Conservation (phyloP, 1,140 invertebrate genomes). For the Plectrocnemia conspersa region DNA sequence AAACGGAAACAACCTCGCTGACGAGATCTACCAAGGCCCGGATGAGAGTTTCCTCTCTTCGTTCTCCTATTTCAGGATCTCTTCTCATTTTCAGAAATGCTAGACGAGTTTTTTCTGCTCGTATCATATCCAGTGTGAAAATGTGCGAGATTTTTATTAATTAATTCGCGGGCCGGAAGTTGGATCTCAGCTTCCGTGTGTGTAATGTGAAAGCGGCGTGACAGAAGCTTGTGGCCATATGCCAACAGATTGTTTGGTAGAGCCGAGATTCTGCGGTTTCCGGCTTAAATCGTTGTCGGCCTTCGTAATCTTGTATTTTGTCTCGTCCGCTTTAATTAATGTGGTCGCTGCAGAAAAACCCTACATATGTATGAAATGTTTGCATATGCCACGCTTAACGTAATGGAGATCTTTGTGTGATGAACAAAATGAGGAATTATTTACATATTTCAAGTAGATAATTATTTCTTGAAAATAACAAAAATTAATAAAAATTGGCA, state of each 20-base stretch:
- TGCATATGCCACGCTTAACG: no score
- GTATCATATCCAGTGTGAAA: no score
- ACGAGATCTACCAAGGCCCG: slow-evolving; percentile 1
- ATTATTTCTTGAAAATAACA: no score
- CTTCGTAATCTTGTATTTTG: slow-evolving; percentile 3
- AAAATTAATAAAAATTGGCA: no score
- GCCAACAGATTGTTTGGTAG: slow-evolving; percentile 8
- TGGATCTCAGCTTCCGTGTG: no score
- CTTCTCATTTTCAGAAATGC: neutral
- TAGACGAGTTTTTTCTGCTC: slow-evolving; percentile 2
- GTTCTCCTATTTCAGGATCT: neutral
- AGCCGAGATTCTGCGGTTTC: slow-evolving; percentile 7
- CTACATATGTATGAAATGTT: no score
- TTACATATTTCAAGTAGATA: no score
- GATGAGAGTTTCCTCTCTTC: neutral
- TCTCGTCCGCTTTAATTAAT: slow-evolving; percentile 5
- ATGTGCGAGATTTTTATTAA: no score
- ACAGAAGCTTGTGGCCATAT: slow-evolving; percentile 5
- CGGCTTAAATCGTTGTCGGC: slow-evolving; percentile 8
- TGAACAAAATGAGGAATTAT: no score
- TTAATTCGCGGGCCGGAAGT: no score
- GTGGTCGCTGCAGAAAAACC: neutral
- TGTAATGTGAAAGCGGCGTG: neutral
- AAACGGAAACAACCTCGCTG: slow-evolving; percentile 12
- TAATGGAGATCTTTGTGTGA: no score